Base-by-base conservation (phyloP, 2,113 vertebrate genomes). In the Aphelocoma coerulescens region DNA sequence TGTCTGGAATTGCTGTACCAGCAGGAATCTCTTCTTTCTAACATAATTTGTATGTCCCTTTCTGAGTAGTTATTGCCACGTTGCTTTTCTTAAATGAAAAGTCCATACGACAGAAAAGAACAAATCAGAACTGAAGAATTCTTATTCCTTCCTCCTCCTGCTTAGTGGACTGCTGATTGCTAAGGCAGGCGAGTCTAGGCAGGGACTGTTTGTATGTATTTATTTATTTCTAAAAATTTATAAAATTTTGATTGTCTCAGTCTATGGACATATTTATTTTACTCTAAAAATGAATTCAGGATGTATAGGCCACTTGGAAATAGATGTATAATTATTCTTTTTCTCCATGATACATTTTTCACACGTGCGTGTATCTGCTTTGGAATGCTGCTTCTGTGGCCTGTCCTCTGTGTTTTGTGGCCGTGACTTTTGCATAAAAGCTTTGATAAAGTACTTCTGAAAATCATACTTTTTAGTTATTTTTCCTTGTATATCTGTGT, bases 61-160 rank as follows among this genome's bases (percentile, higher is more conserved):
- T 80, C 67, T 57, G 32, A 68, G 41, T 2, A 5, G 30, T 86
- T 86, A 24, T n/a, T 73, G n/a, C 44, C 3, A 5, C 54, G 19
- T 46, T 72, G 39, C 33, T 75, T 72, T 62, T 76, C 16, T 88
- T 72, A 83, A 67, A n/a, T 59, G 21, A 35, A 32, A 88, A 67
- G n/a, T 18, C 15, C 0, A 0, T 46, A 72, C 2, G 1, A 55
- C 8, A 35, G 9, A 43, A 77, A 93, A 59, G 46, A 85, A 37
- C 16, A 0, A 55, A 27, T 59, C 27, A 44, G 18, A 73, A 43
- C 10, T 22, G 48, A 83, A 41, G 39, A 61, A 16, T 69, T 55
- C 63, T 49, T 69, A 33, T 28, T 84, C 58, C 20, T 24, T 67
- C 23, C 43, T 67, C 23, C 43, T 35, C 12, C 13, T 43, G 58